Percentiles rank a stretch among this genome's conserved stretches.
Conservation (phyloP, 2,888 invertebrate species). For the Mycalesis mineus region DNA sequence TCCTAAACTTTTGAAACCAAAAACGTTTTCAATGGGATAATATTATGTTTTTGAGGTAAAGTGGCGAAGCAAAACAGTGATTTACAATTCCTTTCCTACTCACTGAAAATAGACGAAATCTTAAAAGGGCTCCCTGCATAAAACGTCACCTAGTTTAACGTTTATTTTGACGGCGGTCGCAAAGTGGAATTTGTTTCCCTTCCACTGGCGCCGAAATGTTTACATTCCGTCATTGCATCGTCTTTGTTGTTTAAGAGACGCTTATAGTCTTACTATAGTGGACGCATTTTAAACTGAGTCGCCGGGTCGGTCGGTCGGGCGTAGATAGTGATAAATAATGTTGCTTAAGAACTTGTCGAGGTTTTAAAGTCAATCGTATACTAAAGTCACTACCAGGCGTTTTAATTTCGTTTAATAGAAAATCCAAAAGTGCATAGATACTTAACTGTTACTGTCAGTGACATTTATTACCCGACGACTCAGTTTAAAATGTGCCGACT, state of each 20-base stretch:
- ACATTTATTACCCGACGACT: too few relatives aligned
- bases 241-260: slow-evolving; percentile 17
- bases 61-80: background rate
- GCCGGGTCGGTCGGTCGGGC: too few relatives aligned
- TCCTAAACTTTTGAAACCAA: background rate
- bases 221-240: slow-evolving; percentile 17
- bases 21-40: too few relatives aligned
- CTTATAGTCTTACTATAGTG: background rate
- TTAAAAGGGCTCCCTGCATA: slow-evolving; percentile 21
- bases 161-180: slow-evolving; percentile 30
- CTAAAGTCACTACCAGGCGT: too few relatives aligned
- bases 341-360: too few relatives aligned
- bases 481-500: too few relatives aligned
- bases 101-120: slow-evolving; percentile 14
- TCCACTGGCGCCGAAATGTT: slow-evolving; percentile 17
- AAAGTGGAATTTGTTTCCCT: slow-evolving; percentile 19
- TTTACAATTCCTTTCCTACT: slow-evolving; percentile 1
- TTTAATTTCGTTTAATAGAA: too few relatives aligned
- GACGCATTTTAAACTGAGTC: too few relatives aligned
- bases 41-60: background rate
- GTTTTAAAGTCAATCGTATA: too few relatives aligned
- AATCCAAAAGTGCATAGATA: too few relatives aligned
- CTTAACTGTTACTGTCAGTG: too few relatives aligned
- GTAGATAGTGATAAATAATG: too few relatives aligned
- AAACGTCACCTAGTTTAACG: slow-evolving; percentile 28